Conservation (phyloP, 2,888 invertebrate species). For the Pheosia tremula region DNA sequence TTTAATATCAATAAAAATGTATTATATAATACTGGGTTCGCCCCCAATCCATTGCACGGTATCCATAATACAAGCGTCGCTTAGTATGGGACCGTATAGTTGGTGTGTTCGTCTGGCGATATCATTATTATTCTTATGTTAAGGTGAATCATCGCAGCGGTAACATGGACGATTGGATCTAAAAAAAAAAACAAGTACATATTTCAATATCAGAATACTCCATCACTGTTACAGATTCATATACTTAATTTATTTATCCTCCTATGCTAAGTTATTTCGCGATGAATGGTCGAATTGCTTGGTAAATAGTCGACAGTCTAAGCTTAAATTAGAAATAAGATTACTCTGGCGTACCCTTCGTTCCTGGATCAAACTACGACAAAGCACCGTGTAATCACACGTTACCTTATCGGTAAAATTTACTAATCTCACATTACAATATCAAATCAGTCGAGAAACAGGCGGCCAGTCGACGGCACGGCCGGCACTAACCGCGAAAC, state of each 20-base stretch:
- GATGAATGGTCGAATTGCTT: slow-evolving; percentile 83
- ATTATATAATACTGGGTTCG: too few relatives aligned
- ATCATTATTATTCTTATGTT: too few relatives aligned
- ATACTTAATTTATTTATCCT: slow-evolving; percentile 70
- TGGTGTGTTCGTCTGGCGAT: too few relatives aligned
- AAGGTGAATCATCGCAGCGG: too few relatives aligned
- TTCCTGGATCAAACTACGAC: slow-evolving; percentile 67
- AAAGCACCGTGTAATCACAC: slow-evolving; percentile 73
- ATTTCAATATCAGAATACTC: slow-evolving; percentile 55
- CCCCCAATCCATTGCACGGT: too few relatives aligned
- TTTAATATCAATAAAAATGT: too few relatives aligned
- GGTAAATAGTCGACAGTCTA: slow-evolving; percentile 75
- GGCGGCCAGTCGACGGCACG: slow-evolving; percentile 42
- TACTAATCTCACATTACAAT: slow-evolving; percentile 75
- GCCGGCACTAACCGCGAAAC: slow-evolving; percentile 34
- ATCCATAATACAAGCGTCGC: too few relatives aligned
- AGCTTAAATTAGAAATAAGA: slow-evolving; percentile 75
- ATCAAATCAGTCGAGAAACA: slow-evolving; percentile 74
- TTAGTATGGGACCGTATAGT: too few relatives aligned
- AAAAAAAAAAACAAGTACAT: slow-evolving; percentile 49
- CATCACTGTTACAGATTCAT: slow-evolving; percentile 66
- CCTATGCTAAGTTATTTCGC: slow-evolving; percentile 79
- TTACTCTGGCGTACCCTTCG: slow-evolving; percentile 72
- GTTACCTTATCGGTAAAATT: slow-evolving; percentile 70
- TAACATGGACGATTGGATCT: neutral